Base-by-base conservation (phyloP, 2,888 invertebrate species). In the Julus scanicus region DNA sequence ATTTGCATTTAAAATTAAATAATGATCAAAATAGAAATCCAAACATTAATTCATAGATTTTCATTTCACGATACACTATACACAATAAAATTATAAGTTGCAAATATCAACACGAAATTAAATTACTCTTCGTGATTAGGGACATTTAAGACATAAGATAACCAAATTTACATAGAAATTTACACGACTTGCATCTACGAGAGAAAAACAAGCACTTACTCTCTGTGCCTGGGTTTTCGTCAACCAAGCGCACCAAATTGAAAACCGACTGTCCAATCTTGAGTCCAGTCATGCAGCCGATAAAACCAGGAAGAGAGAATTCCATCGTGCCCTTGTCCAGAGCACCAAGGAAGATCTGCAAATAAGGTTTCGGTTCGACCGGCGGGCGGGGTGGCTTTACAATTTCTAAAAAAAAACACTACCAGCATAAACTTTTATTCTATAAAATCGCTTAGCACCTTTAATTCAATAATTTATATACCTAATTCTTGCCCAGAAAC, bases 341-440 rank as follows among this genome's bases (percentile, higher is more conserved):
- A 15, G 97, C 97, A 57, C 97, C 97, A 84, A 97, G 93, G 92
- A 97, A 97, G 91, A 93, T 91, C 93, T 97, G 97, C 91, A 97
- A 97, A 92, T 97, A 97, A 91, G 96, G 96, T 0, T 96, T 96
- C 0, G 97, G 97, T 8, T 97, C 96, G 0, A 97, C 96, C 40
- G 97, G 97, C 4, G 97, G 97, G 89, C 97, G 94, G 92, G 97
- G 97, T 9, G 97, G 97, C 88, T 96, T 96, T 86, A 97, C 94
- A 57, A 97, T 95, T 94, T 97, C 97, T 96, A 93, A 71, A 93
- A 17, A 39, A 44, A 39, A n/a, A 87, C 17, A 37, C 29, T 0
- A 29, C 49, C 49, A 29, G 11, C 1, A 49, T 53, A n/a, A 29
- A 1, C 20, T 85, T 40, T 9, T 84, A 37, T 29, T 6, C 40